These are phyloP conservation scores for Diogma glabrata DNA, from an alignment of 2,888 invertebrate genomes.

Conservation along the genomic window DNA sequence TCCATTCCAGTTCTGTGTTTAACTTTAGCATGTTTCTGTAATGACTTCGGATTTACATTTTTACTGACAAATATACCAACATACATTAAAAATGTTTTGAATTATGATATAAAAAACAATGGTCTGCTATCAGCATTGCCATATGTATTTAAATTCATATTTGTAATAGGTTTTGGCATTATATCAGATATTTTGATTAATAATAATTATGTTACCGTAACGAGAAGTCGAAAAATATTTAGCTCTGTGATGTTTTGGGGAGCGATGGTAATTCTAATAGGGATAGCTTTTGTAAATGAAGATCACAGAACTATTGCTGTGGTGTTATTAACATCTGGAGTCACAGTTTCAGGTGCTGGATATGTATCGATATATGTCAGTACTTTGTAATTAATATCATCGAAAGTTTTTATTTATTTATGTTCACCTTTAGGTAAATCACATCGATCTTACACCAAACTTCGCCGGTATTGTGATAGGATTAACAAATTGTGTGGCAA, in stretches of 20 bases:
- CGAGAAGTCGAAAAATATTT: conserved; percentile 13
- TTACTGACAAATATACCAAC: conserved; percentile 58
- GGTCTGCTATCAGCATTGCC: conserved; percentile 43
- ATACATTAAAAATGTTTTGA: conserved; percentile 55
- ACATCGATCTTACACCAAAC: conserved; percentile 68
- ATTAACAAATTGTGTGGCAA: conserved; percentile 57
- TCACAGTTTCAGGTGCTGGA: conserved; percentile 55
- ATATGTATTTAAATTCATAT: conserved; percentile 42
- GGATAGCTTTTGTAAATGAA: conserved; percentile 38
- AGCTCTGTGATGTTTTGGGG: conserved; percentile 41
- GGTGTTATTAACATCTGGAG: conserved; percentile 48
- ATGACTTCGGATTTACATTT: conserved; percentile 65
- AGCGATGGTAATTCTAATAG: conserved; percentile 48
- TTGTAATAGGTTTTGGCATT: conserved; percentile 41
- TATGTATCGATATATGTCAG: conserved; percentile 48
- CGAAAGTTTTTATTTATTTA: too few relatives aligned
- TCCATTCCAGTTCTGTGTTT: conserved; percentile 49
- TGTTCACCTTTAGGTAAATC: conserved; percentile 55
- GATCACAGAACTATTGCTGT: conserved; percentile 37
- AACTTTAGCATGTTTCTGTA: conserved; percentile 48
- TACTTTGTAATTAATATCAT: too few relatives aligned
- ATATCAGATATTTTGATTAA: conserved; percentile 40
- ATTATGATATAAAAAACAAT: conserved; percentile 57
- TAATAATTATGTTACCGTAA: conserved; percentile 30
- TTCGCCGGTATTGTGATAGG: conserved; percentile 71